A percentile compares a stretch with the other conserved stretches of the same genome.
Evolutionary conservation across 2,888 invertebrate genomes (phyloP).

Genomic region (Siphlonurus alternatus): DNA sequence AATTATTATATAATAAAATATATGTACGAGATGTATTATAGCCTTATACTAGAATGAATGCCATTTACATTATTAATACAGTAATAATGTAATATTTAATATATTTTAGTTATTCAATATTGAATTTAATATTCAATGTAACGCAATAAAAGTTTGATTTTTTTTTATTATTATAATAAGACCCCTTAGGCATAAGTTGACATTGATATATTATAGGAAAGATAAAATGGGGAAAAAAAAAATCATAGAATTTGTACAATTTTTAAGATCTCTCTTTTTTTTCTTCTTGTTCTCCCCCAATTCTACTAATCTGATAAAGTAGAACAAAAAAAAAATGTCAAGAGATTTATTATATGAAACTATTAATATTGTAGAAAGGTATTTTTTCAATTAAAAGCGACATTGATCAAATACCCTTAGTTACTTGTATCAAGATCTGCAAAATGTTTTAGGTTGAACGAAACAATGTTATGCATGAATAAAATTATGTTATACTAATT

Average conservation of each 20-base stretch:
- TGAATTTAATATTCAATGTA: neutral
- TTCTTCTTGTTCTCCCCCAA: neutral
- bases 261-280: neutral
- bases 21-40: no score
- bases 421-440: no score
- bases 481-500: no score
- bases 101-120: neutral
- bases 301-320: neutral
- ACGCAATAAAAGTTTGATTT: neutral
- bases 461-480: no score
- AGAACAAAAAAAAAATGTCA: neutral
- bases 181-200: neutral
- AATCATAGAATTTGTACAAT: neutral
- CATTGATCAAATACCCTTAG: neutral
- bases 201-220: neutral
- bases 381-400: neutral
- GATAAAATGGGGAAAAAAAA: neutral
- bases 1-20: no score
- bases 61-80: neutral
- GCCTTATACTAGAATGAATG: no score
- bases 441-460: no score
- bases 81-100: neutral
- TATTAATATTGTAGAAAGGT: neutral
- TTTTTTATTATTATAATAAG: neutral
- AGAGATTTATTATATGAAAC: neutral